These are phyloP conservation scores for Philaenus spumarius DNA, from an alignment of 1,140 invertebrate genomes.

Conservation along the genomic window DNA sequence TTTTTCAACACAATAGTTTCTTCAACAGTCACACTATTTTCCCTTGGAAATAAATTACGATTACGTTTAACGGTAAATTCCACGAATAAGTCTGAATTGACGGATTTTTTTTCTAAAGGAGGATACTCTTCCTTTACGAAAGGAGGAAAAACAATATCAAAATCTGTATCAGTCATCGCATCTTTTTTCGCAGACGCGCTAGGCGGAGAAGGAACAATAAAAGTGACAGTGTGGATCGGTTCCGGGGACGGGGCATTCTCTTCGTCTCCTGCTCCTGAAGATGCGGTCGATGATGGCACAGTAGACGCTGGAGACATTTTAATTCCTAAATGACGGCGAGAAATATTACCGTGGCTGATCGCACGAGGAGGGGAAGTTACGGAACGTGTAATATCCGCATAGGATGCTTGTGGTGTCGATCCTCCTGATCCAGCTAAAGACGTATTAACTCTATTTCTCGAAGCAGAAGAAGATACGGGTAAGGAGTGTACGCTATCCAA, in stretches of 20 bases:
- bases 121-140: slow-evolving; percentile 23
- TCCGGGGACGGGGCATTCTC: neutral
- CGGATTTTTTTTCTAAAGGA: slow-evolving; percentile 11
- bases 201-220: too few relatives aligned
- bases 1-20: slow-evolving; percentile 25
- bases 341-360: neutral
- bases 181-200: slow-evolving; percentile 14
- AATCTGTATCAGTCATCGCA: slow-evolving; percentile 11
- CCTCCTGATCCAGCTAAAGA: slow-evolving; percentile 36
- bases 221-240: neutral
- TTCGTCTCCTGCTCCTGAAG: neutral
- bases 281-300: neutral
- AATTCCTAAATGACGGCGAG: neutral
- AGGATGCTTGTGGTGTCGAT: slow-evolving; percentile 57
- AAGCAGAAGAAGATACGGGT: slow-evolving; percentile 50
- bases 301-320: neutral
- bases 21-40: slow-evolving; percentile 15
- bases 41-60: slow-evolving; percentile 12
- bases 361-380: slow-evolving; percentile 13
- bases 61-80: slow-evolving; percentile 21
- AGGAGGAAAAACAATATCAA: slow-evolving; percentile 5
- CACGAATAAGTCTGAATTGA: slow-evolving; percentile 18
- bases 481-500: slow-evolving; percentile 65
- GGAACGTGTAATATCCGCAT: slow-evolving; percentile 57
- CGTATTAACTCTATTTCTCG: slow-evolving; percentile 32